Base-by-base conservation (phyloP, 2,888 invertebrate species). In the Abscondita cerata region DNA sequence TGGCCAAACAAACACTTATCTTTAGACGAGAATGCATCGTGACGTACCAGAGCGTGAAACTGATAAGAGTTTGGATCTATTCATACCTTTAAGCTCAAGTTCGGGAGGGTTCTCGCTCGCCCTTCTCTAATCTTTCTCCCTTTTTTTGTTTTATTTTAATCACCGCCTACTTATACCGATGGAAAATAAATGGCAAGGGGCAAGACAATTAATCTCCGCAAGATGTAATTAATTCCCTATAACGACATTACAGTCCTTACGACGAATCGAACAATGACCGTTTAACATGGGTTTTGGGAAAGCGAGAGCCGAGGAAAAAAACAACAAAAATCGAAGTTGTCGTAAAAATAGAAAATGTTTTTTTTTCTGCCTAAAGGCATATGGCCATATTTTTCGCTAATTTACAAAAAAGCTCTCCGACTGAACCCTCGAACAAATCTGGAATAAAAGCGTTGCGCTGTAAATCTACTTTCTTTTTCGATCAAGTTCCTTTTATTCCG, bases 401-500 rank as follows among this genome's bases (percentile, higher is more conserved):
- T 58, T 58, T 56, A 44, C 25, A 55, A 47, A 52, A 56, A 55
- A 69, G 67, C 66, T 67, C 56, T 61, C 54, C 65, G 66, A 68
- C 64, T 57, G 18, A 34, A 31, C 64, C 65, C 67, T 68, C 66
- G 67, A 70, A 70, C 72, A 72, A 70, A 73, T 70, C 67, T 67
- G 47, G 68, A 66, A 71, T 72, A 72, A 72, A 71, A 70, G 70
- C 66, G 67, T 70, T 68, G 69, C 68, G 65, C 69, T 69, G 62
- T 70, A 72, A 74, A 73, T 74, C 73, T 69, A 74, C 70, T 73
- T 73, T 73, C 73, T 73, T 75, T 74, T 73, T 72, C 74, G 73
- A 74, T 75, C 73, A 72, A 68, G 66, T 67, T 69, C 66, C 70
- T 66, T 65, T 44, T 65, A 70, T 73, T 69, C 67, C 59, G 63